Evolutionary conservation across 2,888 invertebrate genomes (phyloP).

Genomic region (Polylopha cassiicola): DNA sequence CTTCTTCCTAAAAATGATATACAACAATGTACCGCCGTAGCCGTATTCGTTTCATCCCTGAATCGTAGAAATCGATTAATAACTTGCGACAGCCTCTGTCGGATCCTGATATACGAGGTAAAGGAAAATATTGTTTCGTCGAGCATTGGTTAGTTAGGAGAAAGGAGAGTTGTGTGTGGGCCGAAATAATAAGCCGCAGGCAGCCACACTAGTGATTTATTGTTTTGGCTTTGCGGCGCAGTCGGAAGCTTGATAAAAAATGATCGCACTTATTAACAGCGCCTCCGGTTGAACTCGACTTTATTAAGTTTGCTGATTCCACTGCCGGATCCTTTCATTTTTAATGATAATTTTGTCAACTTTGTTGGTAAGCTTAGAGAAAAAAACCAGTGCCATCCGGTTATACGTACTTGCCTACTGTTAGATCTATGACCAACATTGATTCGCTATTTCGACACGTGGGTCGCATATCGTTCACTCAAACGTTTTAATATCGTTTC

Average conservation of each 20-base stretch:
- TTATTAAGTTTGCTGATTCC: conserved; percentile 56
- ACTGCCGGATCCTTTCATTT: conserved; percentile 11
- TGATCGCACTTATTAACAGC: conserved; percentile 72
- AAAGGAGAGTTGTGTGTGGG: conserved; percentile 53
- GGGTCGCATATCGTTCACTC: no score
- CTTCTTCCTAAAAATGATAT: no score
- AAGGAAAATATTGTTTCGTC: conserved; percentile 56
- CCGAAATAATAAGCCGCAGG: conserved; percentile 69
- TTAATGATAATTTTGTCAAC: neutral
- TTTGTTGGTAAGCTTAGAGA: no score
- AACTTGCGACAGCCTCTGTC: conserved; percentile 46
- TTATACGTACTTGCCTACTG: no score
- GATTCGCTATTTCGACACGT: no score
- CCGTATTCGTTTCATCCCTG: conserved; percentile 26
- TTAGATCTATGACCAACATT: no score
- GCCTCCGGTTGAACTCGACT: conserved; percentile 52
- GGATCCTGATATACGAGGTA: conserved; percentile 34
- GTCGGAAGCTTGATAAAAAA: conserved; percentile 70
- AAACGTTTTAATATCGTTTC: no score
- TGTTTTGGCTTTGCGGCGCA: conserved; percentile 70
- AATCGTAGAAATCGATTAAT: conserved; percentile 60
- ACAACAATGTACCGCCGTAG: neutral
- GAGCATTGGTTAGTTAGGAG: conserved; percentile 61
- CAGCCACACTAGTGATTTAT: conserved; percentile 65
- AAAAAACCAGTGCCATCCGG: no score